A percentile compares a stretch with the other conserved stretches of the same genome.
phyloP scores from a whole-genome alignment of 2,113 vertebrate genomes.

The Corythornis cristatus region DNA sequence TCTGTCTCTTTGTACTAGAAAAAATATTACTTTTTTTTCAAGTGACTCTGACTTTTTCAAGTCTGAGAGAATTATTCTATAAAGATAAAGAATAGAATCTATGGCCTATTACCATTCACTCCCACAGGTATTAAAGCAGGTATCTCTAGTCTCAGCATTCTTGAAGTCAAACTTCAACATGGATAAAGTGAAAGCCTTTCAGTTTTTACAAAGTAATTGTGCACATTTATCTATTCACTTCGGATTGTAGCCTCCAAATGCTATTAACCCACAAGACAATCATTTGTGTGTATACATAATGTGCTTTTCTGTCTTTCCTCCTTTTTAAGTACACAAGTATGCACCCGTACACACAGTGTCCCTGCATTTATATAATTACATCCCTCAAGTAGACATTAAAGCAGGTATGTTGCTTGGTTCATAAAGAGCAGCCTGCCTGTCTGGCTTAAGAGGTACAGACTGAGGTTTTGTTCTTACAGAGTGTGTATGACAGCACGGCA shows the following conservation, averaged over 20 bases:
- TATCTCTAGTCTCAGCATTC: not conserved
- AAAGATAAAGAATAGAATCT: not conserved
- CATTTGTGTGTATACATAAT: conserved; percentile 7
- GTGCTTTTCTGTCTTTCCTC: conserved; percentile 46
- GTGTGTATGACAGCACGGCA: not conserved
- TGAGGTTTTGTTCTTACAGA: conserved; percentile 3
- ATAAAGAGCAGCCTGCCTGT: not conserved
- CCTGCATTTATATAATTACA: conserved; percentile 5
- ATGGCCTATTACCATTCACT: not conserved
- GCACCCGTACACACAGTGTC: not conserved
- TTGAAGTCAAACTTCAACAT: conserved; percentile 32
- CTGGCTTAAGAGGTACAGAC: not conserved
- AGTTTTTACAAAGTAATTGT: conserved; percentile 35
- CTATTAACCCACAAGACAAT: conserved; percentile 35
- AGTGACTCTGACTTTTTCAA: conserved; percentile 8
- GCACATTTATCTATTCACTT: not conserved
- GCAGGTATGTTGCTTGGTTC: not conserved
- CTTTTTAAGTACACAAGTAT: not conserved
- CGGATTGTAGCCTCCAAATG: conserved; percentile 20
- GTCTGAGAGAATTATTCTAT: not conserved
- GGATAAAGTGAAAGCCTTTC: conserved; percentile 38
- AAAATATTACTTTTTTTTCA: not conserved
- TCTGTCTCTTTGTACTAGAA: not conserved
- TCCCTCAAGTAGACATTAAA: not conserved
- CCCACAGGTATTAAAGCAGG: conserved; percentile 3